Conservation (phyloP, 2,888 invertebrate genomes). For the Camponotus fellah region DNA sequence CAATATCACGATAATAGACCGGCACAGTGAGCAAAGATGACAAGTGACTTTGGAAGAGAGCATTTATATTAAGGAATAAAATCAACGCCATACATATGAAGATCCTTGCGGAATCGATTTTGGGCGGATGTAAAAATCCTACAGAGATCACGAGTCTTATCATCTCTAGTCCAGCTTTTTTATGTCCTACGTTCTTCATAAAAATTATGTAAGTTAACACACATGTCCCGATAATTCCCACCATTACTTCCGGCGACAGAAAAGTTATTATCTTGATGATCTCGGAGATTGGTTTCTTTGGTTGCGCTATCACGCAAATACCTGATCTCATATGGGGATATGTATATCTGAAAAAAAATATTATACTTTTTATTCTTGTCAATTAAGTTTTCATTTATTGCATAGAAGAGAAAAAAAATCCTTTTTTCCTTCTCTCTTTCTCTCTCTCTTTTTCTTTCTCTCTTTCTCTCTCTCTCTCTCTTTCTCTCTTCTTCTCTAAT, state of each 20-base stretch:
- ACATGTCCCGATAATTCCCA: background rate
- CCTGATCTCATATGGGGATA: conserved; percentile 71
- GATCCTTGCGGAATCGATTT: conserved; percentile 46
- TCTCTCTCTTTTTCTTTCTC: background rate
- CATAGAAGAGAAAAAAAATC: background rate
- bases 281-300: conserved; percentile 54
- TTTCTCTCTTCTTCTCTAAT: background rate
- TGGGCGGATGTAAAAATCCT: conserved; percentile 57
- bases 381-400: background rate
- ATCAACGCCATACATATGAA: conserved; percentile 59
- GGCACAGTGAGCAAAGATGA: conserved; percentile 65
- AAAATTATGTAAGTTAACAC: conserved; percentile 48
- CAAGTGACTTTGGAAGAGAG: conserved; percentile 68
- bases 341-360: conserved; percentile 60
- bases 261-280: conserved; percentile 60
- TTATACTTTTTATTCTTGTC: background rate
- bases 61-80: conserved; percentile 60
- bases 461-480: background rate
- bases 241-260: conserved; percentile 36
- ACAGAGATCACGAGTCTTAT: conserved; percentile 61
- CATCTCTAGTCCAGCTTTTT: conserved; percentile 62
- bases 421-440: background rate
- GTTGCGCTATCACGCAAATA: conserved; percentile 68
- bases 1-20: conserved; percentile 59
- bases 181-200: conserved; percentile 31